phyloP scores from a whole-genome alignment of 2,888 invertebrate genomes.

The Mythimna loreyi region DNA sequence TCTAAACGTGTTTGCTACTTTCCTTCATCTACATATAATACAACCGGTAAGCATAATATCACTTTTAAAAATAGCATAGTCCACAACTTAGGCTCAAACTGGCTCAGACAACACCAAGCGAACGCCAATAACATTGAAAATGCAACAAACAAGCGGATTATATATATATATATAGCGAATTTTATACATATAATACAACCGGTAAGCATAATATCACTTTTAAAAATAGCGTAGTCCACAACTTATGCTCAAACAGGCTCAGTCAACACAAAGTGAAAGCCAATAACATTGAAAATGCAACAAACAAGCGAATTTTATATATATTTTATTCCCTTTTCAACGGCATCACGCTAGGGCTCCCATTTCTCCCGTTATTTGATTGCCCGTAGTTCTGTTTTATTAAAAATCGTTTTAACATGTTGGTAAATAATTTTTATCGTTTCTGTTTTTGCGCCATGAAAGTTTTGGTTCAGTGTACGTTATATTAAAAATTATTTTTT shows the following conservation, averaged over 20 bases:
- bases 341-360: conserved; percentile 66
- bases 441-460: not conserved
- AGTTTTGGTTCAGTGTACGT: not conserved
- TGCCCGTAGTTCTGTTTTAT: conserved; percentile 13
- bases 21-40: too few species aligned
- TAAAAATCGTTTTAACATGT: not conserved
- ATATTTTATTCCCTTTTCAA: conserved; percentile 69
- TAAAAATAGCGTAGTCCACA: conserved; percentile 39
- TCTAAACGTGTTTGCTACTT: too few species aligned
- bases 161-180: too few species aligned
- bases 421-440: not conserved
- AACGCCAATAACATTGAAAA: conserved; percentile 72
- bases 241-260: conserved; percentile 19
- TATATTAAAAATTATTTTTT: conserved; percentile 7
- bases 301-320: conserved; percentile 25
- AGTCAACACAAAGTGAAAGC: conserved; percentile 52
- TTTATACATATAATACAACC: too few species aligned
- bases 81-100: conserved; percentile 22
- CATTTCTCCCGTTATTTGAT: conserved; percentile 64
- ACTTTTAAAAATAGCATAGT: conserved; percentile 33
- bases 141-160: conserved; percentile 77
- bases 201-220: not conserved
- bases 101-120: conserved; percentile 49
- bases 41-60: not conserved
- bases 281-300: conserved; percentile 76